Base-by-base conservation (phyloP, 1,140 invertebrate genomes). In the Phocides pigmalion region DNA sequence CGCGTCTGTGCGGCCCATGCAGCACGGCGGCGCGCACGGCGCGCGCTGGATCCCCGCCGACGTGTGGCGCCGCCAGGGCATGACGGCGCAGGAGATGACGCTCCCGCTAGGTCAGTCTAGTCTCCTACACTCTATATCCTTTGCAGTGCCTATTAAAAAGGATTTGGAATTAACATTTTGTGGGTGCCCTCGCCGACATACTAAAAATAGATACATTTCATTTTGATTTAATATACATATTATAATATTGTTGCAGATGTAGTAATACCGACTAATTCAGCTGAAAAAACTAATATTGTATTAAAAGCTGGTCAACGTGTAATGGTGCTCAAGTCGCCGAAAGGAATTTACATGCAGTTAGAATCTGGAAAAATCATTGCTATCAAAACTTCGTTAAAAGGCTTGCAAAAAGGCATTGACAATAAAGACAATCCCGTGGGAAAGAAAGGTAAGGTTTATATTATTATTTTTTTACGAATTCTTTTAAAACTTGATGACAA, bases 321-420 rank as follows among this genome's bases (percentile, higher is more conserved):
- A 0, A 96, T 98, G 93, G 97, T 99, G 2, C 93, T 99, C 0
- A 98, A 98, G 83, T 98, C 97, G 12, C 96, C 97, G 0, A 98
- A 98, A 91, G 98, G 98, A 25, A 98, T 99, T 63, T 99, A 98
- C 86, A 97, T 99, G 94, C 96, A 98, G 69, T 92, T 98, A 16
- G 97, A 97, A 80, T 97, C 97, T 78, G 97, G 97, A n/a, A 98
- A 98, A 92, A 98, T 99, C 62, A 98, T 98, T 78, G 97, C 98
- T n/a, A 98, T 98, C 63, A 94, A 96, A 70, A 96, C 95, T 0
- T 95, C 95, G 0, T 93, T 95, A 17, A 96, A 96, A 87, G 85
- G 86, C 0, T 91, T 95, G 56, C 94, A 95, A 67, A 94, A 94
- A 80, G 93, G 93, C 19, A 92, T 20, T 5, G 93, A 93, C n/a